Conservation (phyloP, 2,888 invertebrate species). For the Steinernema carpocapsae region DNA sequence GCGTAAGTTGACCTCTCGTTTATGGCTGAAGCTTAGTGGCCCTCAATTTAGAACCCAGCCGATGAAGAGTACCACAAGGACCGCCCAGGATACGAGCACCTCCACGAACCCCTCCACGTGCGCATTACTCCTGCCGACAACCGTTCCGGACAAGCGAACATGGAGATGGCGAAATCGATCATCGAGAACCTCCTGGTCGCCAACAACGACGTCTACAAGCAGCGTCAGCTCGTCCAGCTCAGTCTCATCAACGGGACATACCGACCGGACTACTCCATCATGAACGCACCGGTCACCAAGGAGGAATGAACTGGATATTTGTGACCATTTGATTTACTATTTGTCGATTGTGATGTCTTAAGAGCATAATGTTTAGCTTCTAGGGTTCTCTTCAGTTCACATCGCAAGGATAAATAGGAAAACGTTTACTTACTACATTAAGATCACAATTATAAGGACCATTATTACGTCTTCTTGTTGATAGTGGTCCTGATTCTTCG, state of each 20-base stretch:
- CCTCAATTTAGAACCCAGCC: background rate
- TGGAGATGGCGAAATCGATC: constrained; percentile 6
- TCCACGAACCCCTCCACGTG: background rate
- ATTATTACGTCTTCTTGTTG: too few species aligned
- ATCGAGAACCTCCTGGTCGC: constrained; percentile 17
- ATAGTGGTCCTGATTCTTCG: too few species aligned
- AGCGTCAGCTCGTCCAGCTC: constrained; percentile 27
- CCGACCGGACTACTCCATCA: constrained; percentile 23
- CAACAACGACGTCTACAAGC: constrained; percentile 32
- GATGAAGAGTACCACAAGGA: background rate
- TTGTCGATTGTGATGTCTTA: too few species aligned
- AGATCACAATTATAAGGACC: too few species aligned
- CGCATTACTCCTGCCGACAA: background rate
- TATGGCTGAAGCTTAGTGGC: background rate
- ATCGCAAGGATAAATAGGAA: too few species aligned
- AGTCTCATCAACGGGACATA: constrained; percentile 26
- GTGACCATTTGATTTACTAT: too few species aligned
- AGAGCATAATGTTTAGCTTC: too few species aligned
- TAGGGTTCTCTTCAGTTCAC: too few species aligned
- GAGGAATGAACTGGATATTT: too few species aligned
- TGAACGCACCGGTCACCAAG: background rate
- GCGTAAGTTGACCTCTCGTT: background rate
- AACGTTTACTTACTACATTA: too few species aligned
- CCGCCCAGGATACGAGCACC: constrained; percentile 19
- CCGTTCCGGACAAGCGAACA: background rate